phyloP scores from a whole-genome alignment of 2,797 vertebrate species.

The Rhyacichthys aspro region DNA sequence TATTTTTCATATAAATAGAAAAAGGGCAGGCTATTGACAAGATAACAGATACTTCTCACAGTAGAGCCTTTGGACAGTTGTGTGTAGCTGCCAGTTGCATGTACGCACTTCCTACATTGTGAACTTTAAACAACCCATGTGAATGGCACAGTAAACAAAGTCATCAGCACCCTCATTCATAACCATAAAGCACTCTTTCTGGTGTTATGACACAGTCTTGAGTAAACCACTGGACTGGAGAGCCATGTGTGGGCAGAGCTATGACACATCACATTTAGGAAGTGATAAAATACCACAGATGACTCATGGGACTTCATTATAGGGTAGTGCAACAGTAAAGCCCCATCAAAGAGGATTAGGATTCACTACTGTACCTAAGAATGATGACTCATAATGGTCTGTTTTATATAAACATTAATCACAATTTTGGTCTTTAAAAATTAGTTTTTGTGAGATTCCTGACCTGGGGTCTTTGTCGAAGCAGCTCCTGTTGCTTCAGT shows the following conservation, averaged over 20 bases:
- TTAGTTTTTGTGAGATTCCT: slow-evolving; percentile 59
- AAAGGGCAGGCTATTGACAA: no score
- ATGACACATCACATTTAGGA: slow-evolving; percentile 66
- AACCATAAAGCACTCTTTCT: slow-evolving; percentile 59
- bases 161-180: slow-evolving; percentile 59
- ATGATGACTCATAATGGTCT: slow-evolving; percentile 38
- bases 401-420: slow-evolving; percentile 18
- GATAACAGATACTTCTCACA: no score
- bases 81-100: neutral
- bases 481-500: slow-evolving; percentile 96
- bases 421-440: neutral
- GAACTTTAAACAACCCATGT: slow-evolving; percentile 59
- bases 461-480: slow-evolving; percentile 98
- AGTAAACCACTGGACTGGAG: slow-evolving; percentile 61
- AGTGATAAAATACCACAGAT: slow-evolving; percentile 70
- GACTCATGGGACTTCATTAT: slow-evolving; percentile 64
- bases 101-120: slow-evolving; percentile 44
- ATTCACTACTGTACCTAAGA: slow-evolving; percentile 15
- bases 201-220: slow-evolving; percentile 67
- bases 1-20: no score
- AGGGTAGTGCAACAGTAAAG: slow-evolving; percentile 53
- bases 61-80: neutral
- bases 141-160: slow-evolving; percentile 61
- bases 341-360: slow-evolving; percentile 47
- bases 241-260: slow-evolving; percentile 54